Evolutionary conservation across 2,113 vertebrate species (phyloP).

Genomic region (Hydrolagus affinis): DNA sequence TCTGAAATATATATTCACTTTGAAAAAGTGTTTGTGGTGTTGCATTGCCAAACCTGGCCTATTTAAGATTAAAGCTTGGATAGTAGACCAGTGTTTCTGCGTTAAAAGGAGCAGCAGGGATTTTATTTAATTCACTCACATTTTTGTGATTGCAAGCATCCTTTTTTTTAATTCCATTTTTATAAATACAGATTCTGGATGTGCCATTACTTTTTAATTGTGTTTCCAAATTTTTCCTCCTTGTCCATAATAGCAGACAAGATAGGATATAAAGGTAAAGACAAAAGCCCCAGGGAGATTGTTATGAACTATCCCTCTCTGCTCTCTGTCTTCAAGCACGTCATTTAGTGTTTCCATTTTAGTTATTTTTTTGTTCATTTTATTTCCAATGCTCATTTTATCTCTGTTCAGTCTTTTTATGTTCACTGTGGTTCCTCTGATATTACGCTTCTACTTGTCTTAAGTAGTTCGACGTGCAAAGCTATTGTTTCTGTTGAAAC

Average conservation of each 20-base stretch:
- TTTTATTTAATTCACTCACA: neutral
- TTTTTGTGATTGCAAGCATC: neutral
- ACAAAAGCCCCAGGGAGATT: conserved; percentile 88
- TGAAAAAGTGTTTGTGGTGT: neutral
- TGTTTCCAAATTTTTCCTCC: conserved; percentile 90
- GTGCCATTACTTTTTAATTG: conserved; percentile 78
- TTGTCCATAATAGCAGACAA: conserved; percentile 77
- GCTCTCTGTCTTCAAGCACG: conserved; percentile 95
- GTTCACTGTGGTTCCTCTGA: conserved; percentile 86
- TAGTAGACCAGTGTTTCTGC: neutral
- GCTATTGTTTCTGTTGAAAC: conserved; percentile 68
- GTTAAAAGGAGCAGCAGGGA: neutral
- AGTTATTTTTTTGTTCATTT: conserved; percentile 74
- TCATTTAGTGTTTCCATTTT: conserved; percentile 92
- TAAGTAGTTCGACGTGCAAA: conserved; percentile 76
- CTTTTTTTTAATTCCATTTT: conserved; percentile 57
- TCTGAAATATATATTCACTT: conserved; percentile 22
- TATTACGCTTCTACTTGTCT: conserved; percentile 85
- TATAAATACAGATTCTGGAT: conserved; percentile 57
- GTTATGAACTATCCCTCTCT: conserved; percentile 84
- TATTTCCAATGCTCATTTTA: conserved; percentile 56
- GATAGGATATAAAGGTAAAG: conserved; percentile 77
- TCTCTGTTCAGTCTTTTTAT: conserved; percentile 90
- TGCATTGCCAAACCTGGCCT: neutral
- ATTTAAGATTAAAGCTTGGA: neutral